Conservation (phyloP, 2,888 invertebrate species). For the Dasypolia templi region DNA sequence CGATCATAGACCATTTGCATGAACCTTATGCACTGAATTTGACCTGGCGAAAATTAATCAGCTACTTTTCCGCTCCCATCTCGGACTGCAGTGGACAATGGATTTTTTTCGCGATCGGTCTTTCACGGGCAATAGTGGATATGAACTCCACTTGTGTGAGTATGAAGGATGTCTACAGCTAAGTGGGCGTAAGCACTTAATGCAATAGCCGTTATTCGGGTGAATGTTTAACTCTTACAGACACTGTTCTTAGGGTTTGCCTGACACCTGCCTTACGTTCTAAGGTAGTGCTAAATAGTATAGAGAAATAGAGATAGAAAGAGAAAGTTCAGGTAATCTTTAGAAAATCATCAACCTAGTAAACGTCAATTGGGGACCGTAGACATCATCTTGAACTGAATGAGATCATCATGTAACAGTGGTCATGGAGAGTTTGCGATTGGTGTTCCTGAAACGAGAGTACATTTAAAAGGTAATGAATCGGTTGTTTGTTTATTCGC, state of each 20-base stretch:
- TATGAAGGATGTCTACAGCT: background rate
- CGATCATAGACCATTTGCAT: background rate
- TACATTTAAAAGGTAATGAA: too few species aligned
- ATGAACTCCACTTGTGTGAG: background rate
- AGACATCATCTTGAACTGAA: background rate
- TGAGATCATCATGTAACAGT: background rate
- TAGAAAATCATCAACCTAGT: background rate
- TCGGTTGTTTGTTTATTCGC: too few species aligned
- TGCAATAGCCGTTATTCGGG: conserved; percentile 45
- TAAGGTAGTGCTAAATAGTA: background rate
- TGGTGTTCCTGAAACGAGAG: background rate
- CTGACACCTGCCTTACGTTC: background rate
- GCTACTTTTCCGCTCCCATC: background rate
- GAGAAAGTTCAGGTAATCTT: background rate
- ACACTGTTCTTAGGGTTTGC: background rate
- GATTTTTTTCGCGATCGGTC: background rate
- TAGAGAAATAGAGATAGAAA: too few species aligned
- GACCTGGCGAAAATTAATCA: background rate
- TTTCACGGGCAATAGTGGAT: background rate
- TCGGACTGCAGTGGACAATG: background rate
- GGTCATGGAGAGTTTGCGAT: background rate
- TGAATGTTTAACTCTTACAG: conserved; percentile 19
- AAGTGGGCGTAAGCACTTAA: conserved; percentile 33
- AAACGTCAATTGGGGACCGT: too few species aligned
- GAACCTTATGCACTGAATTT: background rate